Conservation (phyloP, 2,888 invertebrate species). For the Scelioninae gen. 1 region DNA sequence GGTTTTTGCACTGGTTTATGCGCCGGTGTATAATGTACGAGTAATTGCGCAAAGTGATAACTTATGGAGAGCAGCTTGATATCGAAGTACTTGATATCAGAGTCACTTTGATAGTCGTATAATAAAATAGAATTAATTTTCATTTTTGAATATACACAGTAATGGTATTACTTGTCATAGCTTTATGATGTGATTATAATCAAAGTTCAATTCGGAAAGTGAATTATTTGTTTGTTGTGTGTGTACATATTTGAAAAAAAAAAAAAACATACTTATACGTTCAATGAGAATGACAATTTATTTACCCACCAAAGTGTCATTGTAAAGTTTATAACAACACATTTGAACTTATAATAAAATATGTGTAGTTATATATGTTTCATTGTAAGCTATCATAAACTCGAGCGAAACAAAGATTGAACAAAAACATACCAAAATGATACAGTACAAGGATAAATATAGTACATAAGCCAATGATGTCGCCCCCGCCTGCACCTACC, state of each 20-base stretch:
- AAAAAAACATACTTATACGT: not conserved
- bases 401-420: conserved; percentile 49
- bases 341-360: conserved; percentile 24
- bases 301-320: conserved; percentile 10
- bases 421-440: conserved; percentile 42
- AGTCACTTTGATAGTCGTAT: not conserved
- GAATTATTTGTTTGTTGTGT: conserved; percentile 14
- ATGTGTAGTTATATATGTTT: conserved; percentile 9
- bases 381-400: conserved; percentile 30
- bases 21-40: conserved; percentile 31
- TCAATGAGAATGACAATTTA: conserved; percentile 30
- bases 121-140: conserved; percentile 6
- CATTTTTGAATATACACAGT: not conserved
- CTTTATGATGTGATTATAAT: no score
- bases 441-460: conserved; percentile 78
- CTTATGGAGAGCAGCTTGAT: conserved; percentile 21
- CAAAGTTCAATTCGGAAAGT: no score
- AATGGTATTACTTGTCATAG: not conserved
- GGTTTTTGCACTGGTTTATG: conserved; percentile 32
- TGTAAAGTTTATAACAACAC: conserved; percentile 26
- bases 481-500: conserved; percentile 74
- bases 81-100: conserved; percentile 3
- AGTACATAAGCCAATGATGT: conserved; percentile 81
- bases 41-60: conserved; percentile 51
- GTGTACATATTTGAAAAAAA: not conserved